These are phyloP conservation scores for Xestia xanthographa DNA, from an alignment of 2,888 invertebrate genomes.

Conservation along the genomic window DNA sequence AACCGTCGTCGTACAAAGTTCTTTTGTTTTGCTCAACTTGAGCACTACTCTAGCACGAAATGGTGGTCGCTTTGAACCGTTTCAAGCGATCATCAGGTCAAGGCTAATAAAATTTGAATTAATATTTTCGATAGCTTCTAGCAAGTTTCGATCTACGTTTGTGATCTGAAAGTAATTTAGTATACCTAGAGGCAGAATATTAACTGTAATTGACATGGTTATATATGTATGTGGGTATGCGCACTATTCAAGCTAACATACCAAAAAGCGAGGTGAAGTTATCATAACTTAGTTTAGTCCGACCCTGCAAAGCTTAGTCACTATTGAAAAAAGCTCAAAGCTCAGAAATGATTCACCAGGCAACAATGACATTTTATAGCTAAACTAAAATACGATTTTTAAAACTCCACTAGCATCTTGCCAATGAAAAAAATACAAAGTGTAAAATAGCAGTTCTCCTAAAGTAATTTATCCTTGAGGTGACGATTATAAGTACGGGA, in stretches of 20 bases:
- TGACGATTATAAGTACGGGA: background rate
- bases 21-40: background rate
- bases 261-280: background rate
- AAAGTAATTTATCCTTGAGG: conserved; percentile 32
- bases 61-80: background rate
- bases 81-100: background rate
- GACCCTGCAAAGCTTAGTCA: conserved; percentile 28
- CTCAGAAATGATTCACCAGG: conserved; percentile 29
- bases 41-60: background rate
- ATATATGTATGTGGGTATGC: no score
- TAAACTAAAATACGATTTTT: background rate
- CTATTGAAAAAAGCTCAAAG: conserved; percentile 16
- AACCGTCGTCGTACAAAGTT: no score
- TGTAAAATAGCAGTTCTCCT: background rate
- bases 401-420: background rate
- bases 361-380: background rate
- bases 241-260: no score
- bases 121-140: background rate
- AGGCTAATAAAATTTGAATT: background rate
- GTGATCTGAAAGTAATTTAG: background rate
- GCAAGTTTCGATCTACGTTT: background rate
- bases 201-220: background rate
- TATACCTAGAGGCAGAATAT: background rate
- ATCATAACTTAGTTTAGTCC: background rate
- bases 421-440: background rate